These are phyloP conservation scores for Oncorhynchus kisutch DNA, from an alignment of 2,113 vertebrate genomes.

Conservation along the genomic window DNA sequence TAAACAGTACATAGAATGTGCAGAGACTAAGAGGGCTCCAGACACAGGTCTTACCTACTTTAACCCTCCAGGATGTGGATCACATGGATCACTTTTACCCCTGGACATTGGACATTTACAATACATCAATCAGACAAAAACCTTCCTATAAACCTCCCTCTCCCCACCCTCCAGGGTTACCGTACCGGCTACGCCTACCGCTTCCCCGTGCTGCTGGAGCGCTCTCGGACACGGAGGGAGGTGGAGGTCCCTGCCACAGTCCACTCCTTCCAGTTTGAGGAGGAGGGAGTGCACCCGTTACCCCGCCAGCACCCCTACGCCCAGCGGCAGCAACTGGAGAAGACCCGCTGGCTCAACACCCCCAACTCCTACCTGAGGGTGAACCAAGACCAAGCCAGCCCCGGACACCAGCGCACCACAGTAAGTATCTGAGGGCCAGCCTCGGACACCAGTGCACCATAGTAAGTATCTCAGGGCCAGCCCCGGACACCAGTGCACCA, in stretches of 20 bases:
- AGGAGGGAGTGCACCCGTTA: slow-evolving; percentile 66
- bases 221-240: slow-evolving; percentile 86
- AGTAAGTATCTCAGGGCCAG: no score
- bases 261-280: slow-evolving; percentile 87
- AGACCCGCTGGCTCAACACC: slow-evolving; percentile 96
- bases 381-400: slow-evolving; percentile 80
- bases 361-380: slow-evolving; percentile 94
- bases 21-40: no score
- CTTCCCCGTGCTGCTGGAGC: slow-evolving; percentile 90
- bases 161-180: slow-evolving; percentile 78
- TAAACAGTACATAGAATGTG: no score
- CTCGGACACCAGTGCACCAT: no score
- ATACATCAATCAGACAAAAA: no score
- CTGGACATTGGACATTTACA: no score
- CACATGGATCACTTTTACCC: no score
- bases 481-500: no score
- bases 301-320: slow-evolving; percentile 80
- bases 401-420: slow-evolving; percentile 69
- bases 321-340: slow-evolving; percentile 95
- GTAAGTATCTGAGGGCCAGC: no score
- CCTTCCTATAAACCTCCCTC: no score
- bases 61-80: no score
- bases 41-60: no score
- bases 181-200: slow-evolving; percentile 94
- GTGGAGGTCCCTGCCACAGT: slow-evolving; percentile 93